Conservation (phyloP, 1,140 invertebrate species). For the Drosophila sturtevanti region DNA sequence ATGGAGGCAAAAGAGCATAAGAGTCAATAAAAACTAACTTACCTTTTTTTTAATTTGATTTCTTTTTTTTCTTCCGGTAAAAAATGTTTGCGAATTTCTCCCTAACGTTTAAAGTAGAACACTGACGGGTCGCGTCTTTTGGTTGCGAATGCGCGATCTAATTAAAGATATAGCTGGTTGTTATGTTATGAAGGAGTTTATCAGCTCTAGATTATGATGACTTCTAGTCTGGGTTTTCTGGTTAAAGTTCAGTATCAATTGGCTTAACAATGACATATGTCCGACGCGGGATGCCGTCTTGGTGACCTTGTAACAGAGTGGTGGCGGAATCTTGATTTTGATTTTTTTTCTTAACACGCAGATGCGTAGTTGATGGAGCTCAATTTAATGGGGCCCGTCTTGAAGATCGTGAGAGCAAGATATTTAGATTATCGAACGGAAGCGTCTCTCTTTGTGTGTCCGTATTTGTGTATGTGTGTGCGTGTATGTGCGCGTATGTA, state of each 20-base stretch:
- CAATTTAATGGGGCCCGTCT: background rate
- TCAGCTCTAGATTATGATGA: conserved; percentile 75
- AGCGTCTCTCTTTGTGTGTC: background rate
- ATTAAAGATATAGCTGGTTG: conserved; percentile 42
- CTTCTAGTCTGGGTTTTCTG: conserved; percentile 67
- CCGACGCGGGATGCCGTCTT: conserved; percentile 76
- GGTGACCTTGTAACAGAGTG: conserved; percentile 57
- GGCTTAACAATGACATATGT: conserved; percentile 80
- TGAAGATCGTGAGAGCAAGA: background rate
- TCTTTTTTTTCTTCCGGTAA: conserved; percentile 81
- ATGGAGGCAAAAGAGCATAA: background rate
- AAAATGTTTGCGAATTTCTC: conserved; percentile 77
- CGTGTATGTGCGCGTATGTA: background rate
- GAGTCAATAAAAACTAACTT: conserved; percentile 28
- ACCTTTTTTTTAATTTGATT: conserved; percentile 79
- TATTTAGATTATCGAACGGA: background rate
- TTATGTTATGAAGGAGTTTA: conserved; percentile 82
- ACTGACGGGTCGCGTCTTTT: conserved; percentile 31
- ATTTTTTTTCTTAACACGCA: conserved; percentile 50
- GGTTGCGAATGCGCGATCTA: conserved; percentile 18
- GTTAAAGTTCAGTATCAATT: conserved; percentile 76
- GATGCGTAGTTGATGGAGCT: background rate
- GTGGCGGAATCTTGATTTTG: conserved; percentile 72
- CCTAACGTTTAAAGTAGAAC: conserved; percentile 49
- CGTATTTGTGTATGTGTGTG: background rate